A percentile compares a stretch with the other conserved stretches of the same genome.
Conservation (phyloP, 2,888 invertebrate genomes). For the Omphaloscelis lunosa region DNA sequence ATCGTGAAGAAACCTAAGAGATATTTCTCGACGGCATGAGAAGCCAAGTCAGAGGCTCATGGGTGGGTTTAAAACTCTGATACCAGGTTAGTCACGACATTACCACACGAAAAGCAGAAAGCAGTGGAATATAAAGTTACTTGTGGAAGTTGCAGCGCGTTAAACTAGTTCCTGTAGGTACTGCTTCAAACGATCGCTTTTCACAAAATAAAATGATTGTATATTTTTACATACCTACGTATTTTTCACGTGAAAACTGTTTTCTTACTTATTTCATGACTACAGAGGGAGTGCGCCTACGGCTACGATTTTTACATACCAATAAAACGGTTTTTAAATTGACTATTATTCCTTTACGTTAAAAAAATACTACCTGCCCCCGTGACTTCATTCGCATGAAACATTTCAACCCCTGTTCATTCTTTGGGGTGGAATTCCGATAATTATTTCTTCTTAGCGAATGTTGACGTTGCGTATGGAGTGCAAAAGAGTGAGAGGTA, state of each 20-base stretch:
- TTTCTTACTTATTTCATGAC: slow-evolving; percentile 5
- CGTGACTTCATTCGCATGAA: no score
- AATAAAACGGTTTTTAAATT: slow-evolving; percentile 33
- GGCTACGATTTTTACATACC: slow-evolving; percentile 27
- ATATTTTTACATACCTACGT: slow-evolving; percentile 27
- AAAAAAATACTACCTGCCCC: neutral
- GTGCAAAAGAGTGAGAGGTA: slow-evolving; percentile 10
- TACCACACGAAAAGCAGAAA: no score
- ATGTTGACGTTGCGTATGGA: slow-evolving; percentile 3
- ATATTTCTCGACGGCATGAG: no score
- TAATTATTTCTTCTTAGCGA: neutral
- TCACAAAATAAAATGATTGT: slow-evolving; percentile 13
- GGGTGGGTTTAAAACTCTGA: no score
- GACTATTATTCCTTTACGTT: slow-evolving; percentile 9
- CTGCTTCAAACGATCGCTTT: neutral
- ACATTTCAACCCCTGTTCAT: neutral
- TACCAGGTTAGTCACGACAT: no score
- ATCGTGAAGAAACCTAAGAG: no score
- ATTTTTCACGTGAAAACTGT: slow-evolving; percentile 8
- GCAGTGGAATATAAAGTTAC: neutral
- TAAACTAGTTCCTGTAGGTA: neutral
- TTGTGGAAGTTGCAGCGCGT: slow-evolving; percentile 11
- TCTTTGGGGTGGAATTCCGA: neutral
- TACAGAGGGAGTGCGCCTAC: neutral
- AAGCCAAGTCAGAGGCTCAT: no score